phyloP scores from a whole-genome alignment of 2,113 vertebrate species.

The Edolisoma coerulescens region DNA sequence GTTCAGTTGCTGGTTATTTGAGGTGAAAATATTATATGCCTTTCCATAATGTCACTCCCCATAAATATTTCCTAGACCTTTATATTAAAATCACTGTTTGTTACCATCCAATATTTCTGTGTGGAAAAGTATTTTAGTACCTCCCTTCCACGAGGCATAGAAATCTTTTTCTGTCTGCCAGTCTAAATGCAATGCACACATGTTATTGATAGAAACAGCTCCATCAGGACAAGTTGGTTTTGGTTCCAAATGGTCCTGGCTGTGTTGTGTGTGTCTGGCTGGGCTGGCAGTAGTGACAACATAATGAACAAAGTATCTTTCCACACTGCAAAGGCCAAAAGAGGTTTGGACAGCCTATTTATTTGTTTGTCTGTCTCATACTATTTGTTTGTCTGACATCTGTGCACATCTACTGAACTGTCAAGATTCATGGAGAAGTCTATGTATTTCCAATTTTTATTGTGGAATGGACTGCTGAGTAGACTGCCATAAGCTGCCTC shows the following conservation, averaged over 20 bases:
- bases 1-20: neutral
- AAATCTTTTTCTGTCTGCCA: neutral
- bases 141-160: neutral
- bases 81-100: neutral
- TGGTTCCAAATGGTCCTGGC: neutral
- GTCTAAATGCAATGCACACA: neutral
- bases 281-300: neutral
- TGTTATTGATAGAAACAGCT: neutral
- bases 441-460: neutral
- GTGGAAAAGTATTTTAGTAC: neutral
- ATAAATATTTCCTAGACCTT: neutral
- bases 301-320: neutral
- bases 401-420: neutral
- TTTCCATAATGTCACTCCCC: neutral
- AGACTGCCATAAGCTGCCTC: neutral
- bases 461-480: neutral
- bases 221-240: neutral
- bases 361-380: neutral
- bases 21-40: neutral
- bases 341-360: neutral
- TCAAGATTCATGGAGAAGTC: neutral
- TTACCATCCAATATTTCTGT: neutral
- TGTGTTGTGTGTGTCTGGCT: neutral
- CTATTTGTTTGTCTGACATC: neutral
- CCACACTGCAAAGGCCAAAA: neutral